Evolutionary conservation across 2,888 invertebrate genomes (phyloP), one percentile per base, ranked within the genome.

Genomic region (Mycalesis mineus): DNA sequence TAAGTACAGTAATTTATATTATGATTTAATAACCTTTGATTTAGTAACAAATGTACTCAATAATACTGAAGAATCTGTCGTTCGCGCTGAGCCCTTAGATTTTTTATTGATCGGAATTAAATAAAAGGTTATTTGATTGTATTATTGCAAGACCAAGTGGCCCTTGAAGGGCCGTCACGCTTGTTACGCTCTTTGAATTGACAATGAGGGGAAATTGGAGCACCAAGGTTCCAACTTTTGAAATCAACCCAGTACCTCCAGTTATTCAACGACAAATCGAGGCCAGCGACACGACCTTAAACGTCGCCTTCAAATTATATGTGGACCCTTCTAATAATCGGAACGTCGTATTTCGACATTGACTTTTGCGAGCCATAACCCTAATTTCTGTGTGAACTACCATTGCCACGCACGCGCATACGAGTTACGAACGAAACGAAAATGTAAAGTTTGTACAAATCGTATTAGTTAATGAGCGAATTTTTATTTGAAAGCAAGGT

Each of bases 121-220:
- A 62, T 58, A 63, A 65, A 67, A 63, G 60, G 62, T 61, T 58
- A 63, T 60, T 63, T 61, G 69, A 67, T 73, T 68, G 68, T 63
- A 73, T 71, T 72, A 68, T 70, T 68, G 67, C 69, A 73, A 74
- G 70, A 70, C 67, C 63, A 67, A 68, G 74, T 73, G 77, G 82
- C 83, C 78, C 80, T 84, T 80, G 69, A 82, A 85, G 84, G 87
- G 87, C 84, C 80, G 74, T 73, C 77, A 77, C 74, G 77, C 74
- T 78, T 70, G 82, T 81, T 80, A 86, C 85, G 83, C 83, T 78
- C 72, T 80, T 78, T 87, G 88, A 87, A 89, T 89, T 69, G 71
- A 84, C 82, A 88, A 89, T 88, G 83, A 88, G 75, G 84, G 82
- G 88, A 89, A 89, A 88, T 88, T 86, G 77, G 87, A 83, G 77